Percentiles rank a stretch among this genome's conserved stretches.
phyloP scores from a whole-genome alignment of 1,140 invertebrate species.

The Phortica variegata region DNA sequence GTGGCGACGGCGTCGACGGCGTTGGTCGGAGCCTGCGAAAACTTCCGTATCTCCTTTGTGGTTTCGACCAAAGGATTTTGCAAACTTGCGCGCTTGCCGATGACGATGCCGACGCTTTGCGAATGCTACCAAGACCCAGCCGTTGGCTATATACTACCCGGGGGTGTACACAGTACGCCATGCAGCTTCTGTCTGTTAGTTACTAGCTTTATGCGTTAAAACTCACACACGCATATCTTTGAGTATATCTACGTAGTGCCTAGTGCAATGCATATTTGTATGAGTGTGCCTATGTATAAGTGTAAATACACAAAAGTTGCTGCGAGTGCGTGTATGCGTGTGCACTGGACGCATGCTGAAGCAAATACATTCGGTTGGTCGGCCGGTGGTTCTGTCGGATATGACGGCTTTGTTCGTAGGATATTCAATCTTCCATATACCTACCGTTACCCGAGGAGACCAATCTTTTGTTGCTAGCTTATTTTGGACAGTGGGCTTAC shows the following conservation, averaged over 20 bases:
- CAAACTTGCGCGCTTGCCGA: constrained; percentile 51
- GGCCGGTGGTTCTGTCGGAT: constrained; percentile 10
- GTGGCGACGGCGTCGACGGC: constrained; percentile 23
- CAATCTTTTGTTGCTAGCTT: constrained; percentile 5
- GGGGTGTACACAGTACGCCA: constrained; percentile 44
- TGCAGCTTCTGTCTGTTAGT: constrained; percentile 53
- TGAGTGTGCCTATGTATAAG: constrained; percentile 11
- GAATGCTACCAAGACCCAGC: constrained; percentile 55
- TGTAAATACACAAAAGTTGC: constrained; percentile 17
- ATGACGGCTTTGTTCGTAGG: constrained; percentile 7
- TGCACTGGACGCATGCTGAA: constrained; percentile 27
- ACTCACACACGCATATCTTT: constrained; percentile 30
- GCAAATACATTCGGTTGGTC: constrained; percentile 28
- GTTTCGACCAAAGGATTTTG: constrained; percentile 48
- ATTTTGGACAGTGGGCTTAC: neutral
- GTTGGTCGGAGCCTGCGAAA: constrained; percentile 38
- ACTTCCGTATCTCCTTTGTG: constrained; percentile 57
- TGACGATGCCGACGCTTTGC: constrained; percentile 38
- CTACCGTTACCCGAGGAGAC: constrained; percentile 11
- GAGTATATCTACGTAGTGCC: neutral
- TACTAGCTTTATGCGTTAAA: constrained; percentile 37
- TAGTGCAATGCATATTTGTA: too few species aligned
- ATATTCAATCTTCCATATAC: constrained; percentile 25
- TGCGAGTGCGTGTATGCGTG: constrained; percentile 3
- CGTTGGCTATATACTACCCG: constrained; percentile 57